Evolutionary conservation across 1,140 invertebrate genomes (phyloP).

Genomic region (Charaxes varanes): DNA sequence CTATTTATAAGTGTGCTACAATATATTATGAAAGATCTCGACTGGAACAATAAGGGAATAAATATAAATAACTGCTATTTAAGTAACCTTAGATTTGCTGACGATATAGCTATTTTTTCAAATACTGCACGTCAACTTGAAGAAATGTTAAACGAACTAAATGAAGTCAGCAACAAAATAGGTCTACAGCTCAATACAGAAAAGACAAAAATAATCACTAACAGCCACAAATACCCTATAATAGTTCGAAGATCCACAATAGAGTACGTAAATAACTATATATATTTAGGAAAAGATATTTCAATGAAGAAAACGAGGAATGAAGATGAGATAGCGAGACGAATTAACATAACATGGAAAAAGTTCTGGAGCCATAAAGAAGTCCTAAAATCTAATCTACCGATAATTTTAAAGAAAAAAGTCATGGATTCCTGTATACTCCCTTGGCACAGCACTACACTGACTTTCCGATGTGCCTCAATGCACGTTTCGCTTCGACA

Average conservation of each 20-base stretch:
- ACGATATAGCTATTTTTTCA: not conserved
- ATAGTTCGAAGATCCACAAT: not conserved
- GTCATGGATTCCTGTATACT: conserved; percentile 14
- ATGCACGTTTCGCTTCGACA: too few species aligned
- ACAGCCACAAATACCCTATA: not conserved
- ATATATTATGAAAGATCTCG: too few species aligned
- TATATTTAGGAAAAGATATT: conserved; percentile 74
- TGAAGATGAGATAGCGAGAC: conserved; percentile 17
- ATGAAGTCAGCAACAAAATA: conserved; percentile 1
- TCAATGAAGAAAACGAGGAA: conserved; percentile 19
- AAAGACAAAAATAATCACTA: conserved; percentile 6
- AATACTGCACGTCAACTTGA: not conserved
- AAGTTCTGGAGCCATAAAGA: conserved; percentile 22
- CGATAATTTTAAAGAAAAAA: conserved; percentile 19
- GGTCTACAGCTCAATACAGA: not conserved
- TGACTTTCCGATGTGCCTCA: too few species aligned
- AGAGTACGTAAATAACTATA: not conserved
- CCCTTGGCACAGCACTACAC: too few species aligned
- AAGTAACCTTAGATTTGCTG: not conserved
- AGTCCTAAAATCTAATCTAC: conserved; percentile 19
- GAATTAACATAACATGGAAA: conserved; percentile 18
- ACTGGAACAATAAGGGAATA: too few species aligned
- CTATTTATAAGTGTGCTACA: too few species aligned
- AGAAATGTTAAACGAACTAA: not conserved
- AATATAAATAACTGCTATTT: not conserved